Evolutionary conservation across 2,797 vertebrate species (phyloP), one percentile per base, ranked within the genome.

Genomic region (Oreonectes daqikongensis): DNA sequence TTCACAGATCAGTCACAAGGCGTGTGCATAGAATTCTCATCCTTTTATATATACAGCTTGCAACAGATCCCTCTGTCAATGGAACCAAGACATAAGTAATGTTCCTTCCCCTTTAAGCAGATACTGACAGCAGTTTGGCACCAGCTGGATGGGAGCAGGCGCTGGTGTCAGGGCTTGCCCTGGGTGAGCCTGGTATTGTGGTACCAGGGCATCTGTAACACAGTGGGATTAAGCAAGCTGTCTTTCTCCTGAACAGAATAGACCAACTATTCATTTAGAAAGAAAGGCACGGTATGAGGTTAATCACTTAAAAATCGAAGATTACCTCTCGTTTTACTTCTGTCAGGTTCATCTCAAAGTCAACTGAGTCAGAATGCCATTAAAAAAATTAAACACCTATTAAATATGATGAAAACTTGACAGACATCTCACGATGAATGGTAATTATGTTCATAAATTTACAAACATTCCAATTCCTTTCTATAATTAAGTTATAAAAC

Each of bases 101-200:
- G 63, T 59, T 63, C 42, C 14, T 77, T 69, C 46, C 22, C 57
- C 44, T 77, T 70, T 63, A 66, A 77, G 66, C 32, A 17, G 53
- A 52, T 63, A 70, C 42, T 77, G 75, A 77, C 75, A 69, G 75
- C 24, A 57, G 30, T 64, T 69, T 77, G 75, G 75, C 75, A 63
- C 22, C 42, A 61, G 32, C 32, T 69, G 42, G 55, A 63, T 69
- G 57, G 57, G 66, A 68, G 73, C 50, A 46, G 52, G 52, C 52
- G 7, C 63, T 52, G 42, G 30, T 71, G 79, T 76, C 50, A 71
- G 68, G 72, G 38, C 78, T 71, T 79, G 71, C 66, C 42, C 42
- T 52, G 63, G 32, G 32, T 72, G 50, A 64, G 24, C 59, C 59
- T 76, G 67, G 79, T 50, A 71, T 1, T 18, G 44, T 30, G 67